phyloP scores from a whole-genome alignment of 2,797 vertebrate genomes.

The Phataginus tetradactyla region DNA sequence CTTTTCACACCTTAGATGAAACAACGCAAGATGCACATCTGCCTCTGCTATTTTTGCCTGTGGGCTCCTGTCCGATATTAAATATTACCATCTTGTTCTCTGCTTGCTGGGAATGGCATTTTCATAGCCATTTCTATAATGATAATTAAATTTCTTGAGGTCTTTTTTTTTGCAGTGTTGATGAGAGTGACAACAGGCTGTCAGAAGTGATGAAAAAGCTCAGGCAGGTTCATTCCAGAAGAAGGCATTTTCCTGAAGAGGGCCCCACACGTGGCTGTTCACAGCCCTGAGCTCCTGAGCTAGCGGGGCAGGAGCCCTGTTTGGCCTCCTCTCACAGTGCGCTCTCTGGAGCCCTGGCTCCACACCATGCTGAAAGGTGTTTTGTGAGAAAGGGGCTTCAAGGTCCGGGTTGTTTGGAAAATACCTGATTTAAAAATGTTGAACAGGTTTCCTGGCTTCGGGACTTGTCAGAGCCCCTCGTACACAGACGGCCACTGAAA shows the following conservation, averaged over 20 bases:
- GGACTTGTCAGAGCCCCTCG: background rate
- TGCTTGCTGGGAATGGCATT: conserved; percentile 29
- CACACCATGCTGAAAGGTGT: background rate
- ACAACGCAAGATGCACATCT: background rate
- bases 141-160: conserved; percentile 38
- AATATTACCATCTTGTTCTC: conserved; percentile 30
- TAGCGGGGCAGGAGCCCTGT: background rate
- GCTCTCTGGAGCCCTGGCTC: background rate
- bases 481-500: too few species aligned
- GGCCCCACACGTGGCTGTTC: background rate
- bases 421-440: background rate
- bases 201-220: conserved; percentile 43
- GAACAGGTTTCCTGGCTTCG: background rate
- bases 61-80: conserved; percentile 38
- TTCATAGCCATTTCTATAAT: background rate
- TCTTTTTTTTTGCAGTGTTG: background rate
- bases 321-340: background rate
- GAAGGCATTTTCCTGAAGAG: background rate
- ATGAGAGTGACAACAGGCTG: background rate
- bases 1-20: conserved; percentile 18
- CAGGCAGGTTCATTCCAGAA: background rate
- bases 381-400: background rate
- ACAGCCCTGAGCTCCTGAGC: background rate
- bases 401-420: background rate
- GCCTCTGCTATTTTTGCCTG: conserved; percentile 65